Evolutionary conservation across 2,797 vertebrate species (phyloP).

Genomic region (Rhabdomys pumilio): DNA sequence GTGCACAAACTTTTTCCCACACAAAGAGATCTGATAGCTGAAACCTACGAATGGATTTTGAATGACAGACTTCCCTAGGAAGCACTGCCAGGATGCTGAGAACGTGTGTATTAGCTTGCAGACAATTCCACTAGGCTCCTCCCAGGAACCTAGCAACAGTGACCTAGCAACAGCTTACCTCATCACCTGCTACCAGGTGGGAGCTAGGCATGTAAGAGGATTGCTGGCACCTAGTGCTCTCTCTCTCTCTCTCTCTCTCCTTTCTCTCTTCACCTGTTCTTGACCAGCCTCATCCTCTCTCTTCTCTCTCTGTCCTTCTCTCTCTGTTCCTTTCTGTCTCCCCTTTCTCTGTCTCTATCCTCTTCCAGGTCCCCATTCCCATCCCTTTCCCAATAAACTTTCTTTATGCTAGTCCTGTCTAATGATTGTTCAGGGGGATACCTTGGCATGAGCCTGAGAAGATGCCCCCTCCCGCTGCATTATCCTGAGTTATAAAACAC

Average conservation of each 20-base stretch:
- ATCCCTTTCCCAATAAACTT: not conserved
- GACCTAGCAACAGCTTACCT: not conserved
- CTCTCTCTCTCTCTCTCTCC: too few relatives aligned
- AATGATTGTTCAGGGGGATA: not conserved
- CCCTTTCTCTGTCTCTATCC: not conserved
- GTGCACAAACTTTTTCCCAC: not conserved
- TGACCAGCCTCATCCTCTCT: not conserved
- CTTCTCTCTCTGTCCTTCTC: not conserved
- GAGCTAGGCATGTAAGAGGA: not conserved
- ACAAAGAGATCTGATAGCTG: not conserved
- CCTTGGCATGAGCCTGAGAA: not conserved
- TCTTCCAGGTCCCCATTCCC: not conserved
- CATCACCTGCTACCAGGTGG: not conserved
- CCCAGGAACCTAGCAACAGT: not conserved
- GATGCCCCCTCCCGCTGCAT: not conserved
- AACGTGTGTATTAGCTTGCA: not conserved
- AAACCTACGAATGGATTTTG: not conserved
- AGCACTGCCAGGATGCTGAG: not conserved
- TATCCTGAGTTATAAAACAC: not conserved
- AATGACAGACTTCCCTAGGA: fast-evolving
- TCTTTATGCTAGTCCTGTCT: not conserved
- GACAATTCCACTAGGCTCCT: not conserved
- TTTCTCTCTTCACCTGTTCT: too few relatives aligned
- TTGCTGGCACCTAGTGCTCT: not conserved
- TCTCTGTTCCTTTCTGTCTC: not conserved